These are phyloP conservation scores for Eupithecia exiguata DNA, from an alignment of 2,888 invertebrate species.

Conservation along the genomic window DNA sequence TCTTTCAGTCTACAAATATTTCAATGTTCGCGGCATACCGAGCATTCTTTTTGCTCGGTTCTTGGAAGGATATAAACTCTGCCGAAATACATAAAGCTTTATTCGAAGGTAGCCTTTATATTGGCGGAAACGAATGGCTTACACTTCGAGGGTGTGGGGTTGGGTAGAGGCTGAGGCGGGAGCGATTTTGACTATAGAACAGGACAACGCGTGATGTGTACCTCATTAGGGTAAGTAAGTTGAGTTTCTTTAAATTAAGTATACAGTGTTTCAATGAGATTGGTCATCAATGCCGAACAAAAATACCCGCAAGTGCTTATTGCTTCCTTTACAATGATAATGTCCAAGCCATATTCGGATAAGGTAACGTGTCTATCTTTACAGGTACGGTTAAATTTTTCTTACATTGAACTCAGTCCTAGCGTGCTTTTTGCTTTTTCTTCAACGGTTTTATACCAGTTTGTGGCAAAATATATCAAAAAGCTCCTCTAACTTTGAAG, in stretches of 20 bases:
- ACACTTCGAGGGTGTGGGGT: slow-evolving; percentile 48
- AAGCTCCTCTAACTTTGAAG: not conserved
- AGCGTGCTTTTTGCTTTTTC: no score
- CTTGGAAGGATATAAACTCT: slow-evolving; percentile 66
- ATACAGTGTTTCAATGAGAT: not conserved
- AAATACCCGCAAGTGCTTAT: not conserved
- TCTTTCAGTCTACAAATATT: slow-evolving; percentile 45
- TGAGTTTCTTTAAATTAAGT: no score
- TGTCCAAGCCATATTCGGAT: no score
- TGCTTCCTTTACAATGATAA: no score
- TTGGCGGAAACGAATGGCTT: slow-evolving; percentile 69
- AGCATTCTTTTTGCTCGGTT: slow-evolving; percentile 56
- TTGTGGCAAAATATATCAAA: not conserved
- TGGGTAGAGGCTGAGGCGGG: slow-evolving; percentile 33
- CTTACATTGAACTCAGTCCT: not conserved
- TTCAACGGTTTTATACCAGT: no score
- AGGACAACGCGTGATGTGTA: not conserved
- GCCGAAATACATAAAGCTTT: slow-evolving; percentile 78
- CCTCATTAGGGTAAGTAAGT: not conserved
- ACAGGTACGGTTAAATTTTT: not conserved
- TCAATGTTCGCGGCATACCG: slow-evolving; percentile 47
- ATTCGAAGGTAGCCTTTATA: slow-evolving; percentile 38
- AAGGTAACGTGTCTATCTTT: not conserved
- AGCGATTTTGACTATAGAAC: slow-evolving; percentile 1
- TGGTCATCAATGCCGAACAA: not conserved